Evolutionary conservation across 2,797 vertebrate genomes (phyloP).

Genomic region (Antennarius maculatus): DNA sequence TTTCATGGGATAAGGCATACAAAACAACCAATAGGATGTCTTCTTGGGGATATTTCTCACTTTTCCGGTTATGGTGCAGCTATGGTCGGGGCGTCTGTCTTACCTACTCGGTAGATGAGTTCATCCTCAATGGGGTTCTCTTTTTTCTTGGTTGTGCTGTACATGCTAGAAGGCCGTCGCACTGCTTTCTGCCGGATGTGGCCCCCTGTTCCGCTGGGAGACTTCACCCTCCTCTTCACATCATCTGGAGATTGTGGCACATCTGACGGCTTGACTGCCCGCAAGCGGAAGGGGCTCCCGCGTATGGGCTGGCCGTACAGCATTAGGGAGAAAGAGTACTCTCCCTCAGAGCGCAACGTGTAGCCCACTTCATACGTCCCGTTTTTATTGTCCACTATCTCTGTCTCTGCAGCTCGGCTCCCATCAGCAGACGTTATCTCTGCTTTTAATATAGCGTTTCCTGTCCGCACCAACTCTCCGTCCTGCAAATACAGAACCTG

Average conservation of each 20-base stretch:
- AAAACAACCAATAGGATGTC: not conserved
- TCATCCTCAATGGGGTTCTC: slow-evolving; percentile 98
- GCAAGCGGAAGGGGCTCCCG: slow-evolving; percentile 89
- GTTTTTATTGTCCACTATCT: slow-evolving; percentile 93
- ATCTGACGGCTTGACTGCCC: slow-evolving; percentile 87
- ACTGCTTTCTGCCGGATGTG: slow-evolving; percentile 95
- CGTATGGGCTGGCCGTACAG: slow-evolving; percentile 91
- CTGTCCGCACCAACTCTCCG: slow-evolving; percentile 89
- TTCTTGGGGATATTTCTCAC: not conserved
- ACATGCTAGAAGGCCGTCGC: slow-evolving; percentile 94
- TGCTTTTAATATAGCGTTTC: slow-evolving; percentile 88
- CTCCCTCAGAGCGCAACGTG: slow-evolving; percentile 86
- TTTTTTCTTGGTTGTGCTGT: slow-evolving; percentile 95
- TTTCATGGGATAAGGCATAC: not conserved
- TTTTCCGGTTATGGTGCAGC: not conserved
- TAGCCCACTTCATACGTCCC: slow-evolving; percentile 95
- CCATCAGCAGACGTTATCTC: slow-evolving; percentile 85
- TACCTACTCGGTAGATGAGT: slow-evolving; percentile 95
- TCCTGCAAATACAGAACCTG: slow-evolving; percentile 68
- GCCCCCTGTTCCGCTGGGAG: slow-evolving; percentile 89
- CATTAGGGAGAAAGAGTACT: slow-evolving; percentile 85
- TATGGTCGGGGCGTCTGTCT: slow-evolving; percentile 37
- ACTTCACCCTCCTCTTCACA: slow-evolving; percentile 94
- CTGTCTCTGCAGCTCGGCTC: slow-evolving; percentile 69
- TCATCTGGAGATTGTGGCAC: slow-evolving; percentile 90